phyloP scores from a whole-genome alignment of 2,113 vertebrate genomes.

The Eurypyga helias region DNA sequence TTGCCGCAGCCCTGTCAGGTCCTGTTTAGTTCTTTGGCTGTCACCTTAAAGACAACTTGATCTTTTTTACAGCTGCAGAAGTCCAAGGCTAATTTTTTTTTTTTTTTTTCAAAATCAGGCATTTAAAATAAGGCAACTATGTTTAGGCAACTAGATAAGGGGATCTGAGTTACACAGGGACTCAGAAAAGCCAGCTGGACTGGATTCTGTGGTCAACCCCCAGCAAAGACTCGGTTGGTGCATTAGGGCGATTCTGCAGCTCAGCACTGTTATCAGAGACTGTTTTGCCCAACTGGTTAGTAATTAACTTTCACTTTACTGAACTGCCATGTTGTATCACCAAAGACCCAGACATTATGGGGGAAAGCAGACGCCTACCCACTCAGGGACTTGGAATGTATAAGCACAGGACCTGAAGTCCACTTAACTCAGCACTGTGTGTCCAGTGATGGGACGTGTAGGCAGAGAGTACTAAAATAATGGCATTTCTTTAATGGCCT shows the following conservation, averaged over 20 bases:
- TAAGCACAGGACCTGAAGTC: neutral
- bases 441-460: neutral
- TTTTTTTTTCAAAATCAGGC: neutral
- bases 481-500: neutral
- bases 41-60: conserved; percentile 4
- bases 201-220: neutral
- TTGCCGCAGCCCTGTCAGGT: neutral
- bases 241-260: neutral
- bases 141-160: neutral
- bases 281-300: neutral
- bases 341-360: neutral
- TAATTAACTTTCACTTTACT: neutral
- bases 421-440: neutral
- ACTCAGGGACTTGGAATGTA: neutral
- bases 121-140: neutral
- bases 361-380: neutral
- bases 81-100: conserved; percentile 13
- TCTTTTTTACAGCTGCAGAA: conserved; percentile 22
- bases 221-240: neutral
- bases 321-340: neutral
- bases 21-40: conserved; percentile 10
- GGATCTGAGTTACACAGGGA: neutral
- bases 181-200: neutral
- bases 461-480: neutral
- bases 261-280: neutral